phyloP scores from a whole-genome alignment of 35 echinoderm and acorn worm genomes.

The Amphiura filiformis region DNA sequence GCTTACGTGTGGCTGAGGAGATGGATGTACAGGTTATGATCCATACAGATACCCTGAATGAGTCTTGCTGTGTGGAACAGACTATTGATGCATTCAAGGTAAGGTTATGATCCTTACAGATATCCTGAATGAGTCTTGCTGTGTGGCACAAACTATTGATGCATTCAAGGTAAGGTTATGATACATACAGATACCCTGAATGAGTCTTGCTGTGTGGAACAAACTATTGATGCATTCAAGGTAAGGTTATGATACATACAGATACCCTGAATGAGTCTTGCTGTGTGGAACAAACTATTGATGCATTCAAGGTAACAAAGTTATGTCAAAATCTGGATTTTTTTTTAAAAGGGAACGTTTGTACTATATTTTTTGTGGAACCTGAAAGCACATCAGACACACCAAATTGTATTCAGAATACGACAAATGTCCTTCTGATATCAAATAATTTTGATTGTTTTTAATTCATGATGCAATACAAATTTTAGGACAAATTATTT shows the following conservation, averaged over 20 bases:
- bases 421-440: no score
- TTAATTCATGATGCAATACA: no score
- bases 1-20: conserved; percentile 65
- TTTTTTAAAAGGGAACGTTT: no score
- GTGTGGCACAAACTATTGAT: conserved; percentile 31
- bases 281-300: conserved; percentile 36
- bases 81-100: conserved; percentile 37
- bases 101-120: background rate
- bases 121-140: conserved; percentile 53
- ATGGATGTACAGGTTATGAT: conserved; percentile 76
- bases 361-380: no score
- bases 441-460: no score
- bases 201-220: conserved; percentile 51
- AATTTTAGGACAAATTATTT: no score
- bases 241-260: background rate
- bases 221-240: conserved; percentile 35
- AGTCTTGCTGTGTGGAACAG: conserved; percentile 43
- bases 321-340: no score
- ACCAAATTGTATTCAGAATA: no score
- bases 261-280: conserved; percentile 48
- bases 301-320: conserved; percentile 35
- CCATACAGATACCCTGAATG: conserved; percentile 85
- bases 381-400: no score
- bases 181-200: background rate
- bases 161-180: conserved; percentile 12